Base-by-base conservation (phyloP, 1,140 invertebrate genomes). In the Melanaphis sacchari region DNA sequence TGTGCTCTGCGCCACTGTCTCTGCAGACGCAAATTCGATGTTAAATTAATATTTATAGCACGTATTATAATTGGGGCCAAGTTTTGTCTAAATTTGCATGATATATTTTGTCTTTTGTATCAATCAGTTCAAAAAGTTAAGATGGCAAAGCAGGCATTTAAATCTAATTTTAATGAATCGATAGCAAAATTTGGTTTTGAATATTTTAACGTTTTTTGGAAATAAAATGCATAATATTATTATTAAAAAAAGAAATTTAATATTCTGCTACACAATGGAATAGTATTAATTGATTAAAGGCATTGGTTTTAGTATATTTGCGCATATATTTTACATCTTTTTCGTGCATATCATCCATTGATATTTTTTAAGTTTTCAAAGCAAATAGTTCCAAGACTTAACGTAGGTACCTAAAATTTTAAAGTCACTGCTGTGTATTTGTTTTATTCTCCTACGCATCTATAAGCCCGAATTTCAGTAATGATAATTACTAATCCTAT, bases 21-120 rank as follows among this genome's bases (percentile, higher is more conserved):
- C 9, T 21, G 15, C 31, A 76, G 59, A 76, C 31, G 4, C 5
- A n/a, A 76, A 76, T n/a, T 76, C n/a, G 59, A 76, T 76, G 59
- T 76, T n/a, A n/a, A 76, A 76, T 76, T 76, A 76, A 76, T 76
- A 76, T n/a, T 76, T 76, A 49, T 49, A n/a, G n/a, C 59, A 76
- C 31, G 59, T 4, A 18, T 76, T 76, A n/a, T 76, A 66, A 76
- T 76, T 36, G 59, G 59, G 15, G 15, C 59, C 31, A 76, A n/a
- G n/a, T 76, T 76, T n/a, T 76, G 59, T n/a, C 15, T n/a, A 5
- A 21, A n/a, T 76, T 76, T n/a, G 59, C 59, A 76, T 49, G 18
- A 49, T 49, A 49, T 76, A n/a, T 76, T 76, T 76, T 76, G 31
- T n/a, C 36, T n/a, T 76, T 76, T 76, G 31, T 31, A 36, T n/a